A percentile compares a stretch with the other conserved stretches of the same genome.
phyloP scores from a whole-genome alignment of 2,888 invertebrate genomes.

The Morpho achilles region DNA sequence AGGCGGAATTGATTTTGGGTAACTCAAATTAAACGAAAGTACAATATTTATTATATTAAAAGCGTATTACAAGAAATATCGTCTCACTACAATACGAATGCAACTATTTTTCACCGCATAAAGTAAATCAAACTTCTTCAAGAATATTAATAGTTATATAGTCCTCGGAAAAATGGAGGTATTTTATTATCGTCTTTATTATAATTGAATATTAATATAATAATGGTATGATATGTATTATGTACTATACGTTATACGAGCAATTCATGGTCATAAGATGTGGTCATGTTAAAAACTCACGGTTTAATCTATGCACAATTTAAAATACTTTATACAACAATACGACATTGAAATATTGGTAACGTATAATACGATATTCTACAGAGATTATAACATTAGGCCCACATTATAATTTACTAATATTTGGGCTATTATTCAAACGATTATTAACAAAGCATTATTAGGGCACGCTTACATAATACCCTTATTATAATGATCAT shows the following conservation, averaged over 20 bases:
- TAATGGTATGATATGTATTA: conserved; percentile 68
- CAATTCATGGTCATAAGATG: conserved; percentile 57
- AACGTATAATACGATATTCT: conserved; percentile 42
- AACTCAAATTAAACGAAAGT: too few relatives aligned
- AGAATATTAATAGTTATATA: conserved; percentile 6
- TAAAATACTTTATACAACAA: conserved; percentile 46
- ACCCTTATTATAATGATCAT: conserved; percentile 8
- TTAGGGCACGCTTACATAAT: not conserved
- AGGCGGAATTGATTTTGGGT: too few relatives aligned
- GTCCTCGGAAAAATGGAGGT: conserved; percentile 2
- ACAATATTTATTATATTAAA: too few relatives aligned
- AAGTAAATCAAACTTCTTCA: not conserved
- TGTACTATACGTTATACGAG: conserved; percentile 69
- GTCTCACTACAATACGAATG: too few relatives aligned
- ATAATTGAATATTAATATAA: conserved; percentile 22
- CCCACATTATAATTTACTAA: conserved; percentile 24
- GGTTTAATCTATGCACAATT: conserved; percentile 34
- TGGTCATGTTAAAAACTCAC: conserved; percentile 49
- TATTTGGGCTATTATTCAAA: conserved; percentile 10
- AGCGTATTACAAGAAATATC: too few relatives aligned
- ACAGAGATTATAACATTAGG: conserved; percentile 52
- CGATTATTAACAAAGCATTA: conserved; percentile 16
- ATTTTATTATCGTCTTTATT: conserved; percentile 7
- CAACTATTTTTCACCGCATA: not conserved
- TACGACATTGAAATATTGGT: conserved; percentile 61